These are phyloP conservation scores for Achlya flavicornis DNA, from an alignment of 2,888 invertebrate genomes.

Conservation along the genomic window DNA sequence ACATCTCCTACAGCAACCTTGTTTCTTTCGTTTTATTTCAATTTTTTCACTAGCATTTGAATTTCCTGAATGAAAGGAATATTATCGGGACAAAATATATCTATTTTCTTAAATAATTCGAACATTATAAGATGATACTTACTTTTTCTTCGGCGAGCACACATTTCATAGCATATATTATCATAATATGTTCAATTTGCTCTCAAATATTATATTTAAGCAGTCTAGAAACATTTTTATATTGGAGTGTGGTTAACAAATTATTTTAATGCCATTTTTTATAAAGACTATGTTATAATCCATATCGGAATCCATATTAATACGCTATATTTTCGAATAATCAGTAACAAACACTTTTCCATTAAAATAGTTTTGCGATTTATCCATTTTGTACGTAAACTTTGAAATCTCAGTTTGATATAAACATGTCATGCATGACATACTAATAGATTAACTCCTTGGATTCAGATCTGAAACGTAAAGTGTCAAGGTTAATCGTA, in stretches of 20 bases:
- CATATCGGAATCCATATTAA: background rate
- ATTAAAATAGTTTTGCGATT: background rate
- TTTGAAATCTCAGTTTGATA: background rate
- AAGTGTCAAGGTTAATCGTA: background rate
- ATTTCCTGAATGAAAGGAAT: conserved; percentile 33
- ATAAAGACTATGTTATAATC: too few species aligned
- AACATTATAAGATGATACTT: conserved; percentile 23
- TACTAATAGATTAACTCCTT: background rate
- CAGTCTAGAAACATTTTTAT: background rate
- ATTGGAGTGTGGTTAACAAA: background rate
- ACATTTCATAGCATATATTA: conserved; percentile 28
- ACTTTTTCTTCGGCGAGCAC: conserved; percentile 34
- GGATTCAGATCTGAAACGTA: background rate
- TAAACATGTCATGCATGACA: background rate
- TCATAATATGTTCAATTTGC: background rate
- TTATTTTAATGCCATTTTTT: background rate
- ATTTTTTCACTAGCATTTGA: conserved; percentile 18
- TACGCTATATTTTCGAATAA: background rate
- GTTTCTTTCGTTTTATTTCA: conserved; percentile 27
- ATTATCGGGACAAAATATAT: conserved; percentile 18
- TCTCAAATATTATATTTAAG: conserved; percentile 6
- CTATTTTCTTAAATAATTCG: background rate
- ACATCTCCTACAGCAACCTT: conserved; percentile 28
- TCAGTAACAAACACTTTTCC: background rate
- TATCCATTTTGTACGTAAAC: background rate